These are phyloP conservation scores for Proales similis DNA, from an alignment of 1,140 invertebrate species.

Conservation along the genomic window DNA sequence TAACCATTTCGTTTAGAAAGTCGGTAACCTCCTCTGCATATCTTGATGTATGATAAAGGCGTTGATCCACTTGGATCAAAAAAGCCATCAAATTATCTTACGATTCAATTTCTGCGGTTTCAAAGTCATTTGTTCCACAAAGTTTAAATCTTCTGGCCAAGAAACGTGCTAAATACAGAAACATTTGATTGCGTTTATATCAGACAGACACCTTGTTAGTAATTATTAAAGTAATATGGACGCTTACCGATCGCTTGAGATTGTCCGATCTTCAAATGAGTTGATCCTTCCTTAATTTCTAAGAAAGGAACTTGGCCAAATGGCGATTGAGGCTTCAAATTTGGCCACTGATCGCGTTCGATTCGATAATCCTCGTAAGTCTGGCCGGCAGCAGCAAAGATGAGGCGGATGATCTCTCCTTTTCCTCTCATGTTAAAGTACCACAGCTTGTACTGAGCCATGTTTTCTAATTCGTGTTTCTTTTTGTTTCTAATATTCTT, in stretches of 20 bases:
- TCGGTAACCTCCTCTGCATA: slow-evolving; percentile 14
- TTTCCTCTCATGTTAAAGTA: slow-evolving; percentile 23
- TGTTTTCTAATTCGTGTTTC: not conserved
- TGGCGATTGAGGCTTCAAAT: slow-evolving; percentile 14
- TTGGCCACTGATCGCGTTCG: slow-evolving; percentile 34
- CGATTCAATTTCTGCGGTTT: slow-evolving; percentile 26
- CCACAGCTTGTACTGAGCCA: slow-evolving; percentile 34
- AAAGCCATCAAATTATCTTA: not conserved
- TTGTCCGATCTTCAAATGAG: too few species aligned
- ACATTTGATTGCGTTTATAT: too few species aligned
- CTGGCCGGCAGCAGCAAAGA: slow-evolving; percentile 36
- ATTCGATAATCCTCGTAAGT: slow-evolving; percentile 28
- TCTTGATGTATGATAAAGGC: not conserved
- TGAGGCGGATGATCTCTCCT: slow-evolving; percentile 8
- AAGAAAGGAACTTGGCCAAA: slow-evolving; percentile 27
- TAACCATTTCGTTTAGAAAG: slow-evolving; percentile 30
- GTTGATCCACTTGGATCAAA: not conserved
- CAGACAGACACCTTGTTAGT: too few species aligned
- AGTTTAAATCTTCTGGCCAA: slow-evolving; percentile 30
- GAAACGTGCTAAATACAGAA: too few species aligned
- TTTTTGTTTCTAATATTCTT: not conserved
- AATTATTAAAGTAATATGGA: too few species aligned
- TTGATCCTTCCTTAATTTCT: not conserved
- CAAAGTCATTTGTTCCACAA: slow-evolving; percentile 21
- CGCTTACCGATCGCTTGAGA: too few species aligned